Conservation (phyloP, 2,797 vertebrate species). For the Melanotaenia maccullochi region DNA sequence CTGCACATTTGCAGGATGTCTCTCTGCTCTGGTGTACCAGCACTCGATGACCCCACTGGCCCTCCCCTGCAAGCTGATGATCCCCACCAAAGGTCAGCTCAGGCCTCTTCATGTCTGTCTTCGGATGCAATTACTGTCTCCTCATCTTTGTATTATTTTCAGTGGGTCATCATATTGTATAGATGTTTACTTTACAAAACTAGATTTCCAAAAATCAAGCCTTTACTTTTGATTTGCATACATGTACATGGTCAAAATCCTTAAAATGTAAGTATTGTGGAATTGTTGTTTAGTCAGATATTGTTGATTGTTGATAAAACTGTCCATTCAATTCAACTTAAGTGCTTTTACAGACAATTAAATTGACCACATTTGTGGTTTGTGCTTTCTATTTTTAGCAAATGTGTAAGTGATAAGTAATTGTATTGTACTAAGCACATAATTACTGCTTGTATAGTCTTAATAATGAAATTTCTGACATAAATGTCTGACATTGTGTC, state of each 20-base stretch:
- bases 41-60: slow-evolving; percentile 97
- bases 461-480: not conserved
- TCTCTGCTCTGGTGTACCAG: slow-evolving; percentile 97
- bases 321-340: not conserved
- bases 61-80: slow-evolving; percentile 96
- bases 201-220: no score
- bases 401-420: not conserved
- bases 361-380: not conserved
- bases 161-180: not conserved
- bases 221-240: no score
- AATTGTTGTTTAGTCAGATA: no score
- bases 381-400: not conserved
- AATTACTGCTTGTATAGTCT: not conserved
- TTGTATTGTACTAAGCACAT: not conserved
- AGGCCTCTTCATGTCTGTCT: not conserved
- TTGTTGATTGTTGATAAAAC: not conserved
- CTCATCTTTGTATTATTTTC: not conserved
- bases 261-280: no score
- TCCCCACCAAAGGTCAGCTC: slow-evolving; percentile 92
- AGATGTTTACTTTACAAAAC: not conserved
- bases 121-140: not conserved
- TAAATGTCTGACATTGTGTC: slow-evolving; percentile 2
- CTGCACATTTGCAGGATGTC: slow-evolving; percentile 84
- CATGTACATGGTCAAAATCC: not conserved
- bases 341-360: not conserved